Conservation (phyloP, 2,888 invertebrate genomes). For the Ferrisia virgata region DNA sequence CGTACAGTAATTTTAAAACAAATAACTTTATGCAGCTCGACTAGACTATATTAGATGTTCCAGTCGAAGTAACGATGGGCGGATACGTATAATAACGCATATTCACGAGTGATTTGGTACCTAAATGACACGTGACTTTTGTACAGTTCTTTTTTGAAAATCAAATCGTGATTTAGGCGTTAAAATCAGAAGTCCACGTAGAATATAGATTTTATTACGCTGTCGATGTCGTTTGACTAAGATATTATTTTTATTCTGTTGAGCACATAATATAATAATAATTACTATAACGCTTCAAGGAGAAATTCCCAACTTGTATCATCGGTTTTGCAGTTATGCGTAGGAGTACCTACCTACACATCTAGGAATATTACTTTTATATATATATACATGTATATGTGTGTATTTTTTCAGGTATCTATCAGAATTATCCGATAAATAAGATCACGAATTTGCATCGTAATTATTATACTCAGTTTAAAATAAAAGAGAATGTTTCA, state of each 20-base stretch:
- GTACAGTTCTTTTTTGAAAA: neutral
- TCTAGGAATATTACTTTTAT: neutral
- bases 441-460: constrained; percentile 5
- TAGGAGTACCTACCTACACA: neutral
- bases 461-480: neutral
- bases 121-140: constrained; percentile 4
- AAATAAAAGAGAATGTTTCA: neutral
- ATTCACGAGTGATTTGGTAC: constrained; percentile 1
- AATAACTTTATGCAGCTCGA: neutral
- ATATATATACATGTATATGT: no score
- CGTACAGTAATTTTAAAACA: neutral
- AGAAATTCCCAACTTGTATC: neutral
- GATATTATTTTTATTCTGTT: neutral
- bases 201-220: neutral
- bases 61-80: neutral
- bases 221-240: constrained; percentile 1
- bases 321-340: neutral
- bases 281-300: neutral
- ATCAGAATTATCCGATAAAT: constrained; percentile 2
- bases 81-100: neutral
- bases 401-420: neutral
- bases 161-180: neutral
- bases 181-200: neutral
- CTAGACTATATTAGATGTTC: neutral
- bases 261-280: neutral